Percentiles rank a stretch among this genome's conserved stretches.
Evolutionary conservation across 2,888 invertebrate species (phyloP).

Genomic region (Leptura quadrifasciata): DNA sequence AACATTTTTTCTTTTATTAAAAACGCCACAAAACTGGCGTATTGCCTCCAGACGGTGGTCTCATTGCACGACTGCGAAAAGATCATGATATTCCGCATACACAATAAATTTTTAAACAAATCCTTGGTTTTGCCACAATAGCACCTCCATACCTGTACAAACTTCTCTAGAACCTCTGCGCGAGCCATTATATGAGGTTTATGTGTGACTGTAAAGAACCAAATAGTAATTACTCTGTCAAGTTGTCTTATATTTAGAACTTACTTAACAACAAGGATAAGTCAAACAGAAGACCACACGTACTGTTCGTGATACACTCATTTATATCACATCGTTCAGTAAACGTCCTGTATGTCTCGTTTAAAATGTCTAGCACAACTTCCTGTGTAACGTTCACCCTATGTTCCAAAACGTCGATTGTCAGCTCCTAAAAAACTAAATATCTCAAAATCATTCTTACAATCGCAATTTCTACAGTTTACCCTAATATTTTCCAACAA

Average conservation of each 20-base stretch:
- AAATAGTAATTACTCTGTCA: neutral
- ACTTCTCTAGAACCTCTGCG: slow-evolving; percentile 47
- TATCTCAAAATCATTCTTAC: neutral
- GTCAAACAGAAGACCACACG: slow-evolving; percentile 65
- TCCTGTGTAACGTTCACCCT: slow-evolving; percentile 43
- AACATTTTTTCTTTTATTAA: slow-evolving; percentile 78
- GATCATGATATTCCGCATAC: slow-evolving; percentile 64
- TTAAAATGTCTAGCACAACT: slow-evolving; percentile 50
- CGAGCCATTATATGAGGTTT: slow-evolving; percentile 49
- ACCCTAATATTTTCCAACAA: slow-evolving; percentile 66
- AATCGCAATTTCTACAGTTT: slow-evolving; percentile 16
- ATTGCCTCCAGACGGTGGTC: slow-evolving; percentile 61
- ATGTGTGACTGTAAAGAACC: slow-evolving; percentile 60
- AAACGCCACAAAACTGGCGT: slow-evolving; percentile 60
- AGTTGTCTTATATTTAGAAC: slow-evolving; percentile 23
- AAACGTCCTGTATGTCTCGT: slow-evolving; percentile 58
- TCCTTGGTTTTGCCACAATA: slow-evolving; percentile 54
- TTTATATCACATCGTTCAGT: slow-evolving; percentile 68
- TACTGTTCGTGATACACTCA: slow-evolving; percentile 61
- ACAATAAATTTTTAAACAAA: slow-evolving; percentile 65
- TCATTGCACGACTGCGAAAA: slow-evolving; percentile 58
- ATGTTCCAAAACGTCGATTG: slow-evolving; percentile 55
- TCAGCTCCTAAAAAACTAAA: slow-evolving; percentile 52
- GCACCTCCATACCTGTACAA: slow-evolving; percentile 58
- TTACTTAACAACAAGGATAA: slow-evolving; percentile 66